Base-by-base conservation (phyloP, 2,888 invertebrate genomes). In the Drosophila hamatofila region DNA sequence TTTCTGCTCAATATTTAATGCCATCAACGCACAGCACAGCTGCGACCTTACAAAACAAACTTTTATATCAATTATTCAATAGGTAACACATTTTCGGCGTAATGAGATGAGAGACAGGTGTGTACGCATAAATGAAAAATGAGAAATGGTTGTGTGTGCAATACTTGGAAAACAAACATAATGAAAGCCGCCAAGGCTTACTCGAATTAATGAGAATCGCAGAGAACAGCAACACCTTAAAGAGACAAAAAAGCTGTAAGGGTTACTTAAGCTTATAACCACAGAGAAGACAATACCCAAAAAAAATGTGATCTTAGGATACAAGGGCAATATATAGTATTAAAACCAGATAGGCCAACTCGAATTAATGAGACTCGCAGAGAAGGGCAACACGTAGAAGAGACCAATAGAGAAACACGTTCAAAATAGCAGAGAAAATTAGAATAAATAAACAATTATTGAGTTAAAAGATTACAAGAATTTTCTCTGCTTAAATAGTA, bases 1-100 rank as follows among this genome's bases (percentile, higher is more conserved):
- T 30, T 21, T 21, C 18, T 4, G 55, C 9, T 16, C 14, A 56
- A 54, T 16, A 44, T 27, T 52, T 52, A 18, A 41, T 41, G 39
- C 6, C 25, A 25, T 14, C 39, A 18, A 14, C 27, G 14, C 18
- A 23, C 57, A 57, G 14, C 18, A 23, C 57, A 57, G 57, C 57
- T 57, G 57, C 4, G 57, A 23, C 23, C 25, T 33, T 44, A 21
- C 7, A 23, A 23, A 3, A 30, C 11, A 16, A 44, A 44, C 56
- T 56, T 44, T 33, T 44, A 23, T 33, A 56, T 56, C 12, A 23
- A 44, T 56, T 44, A 44, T 44, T 23, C 56, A 44, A 23, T 18
- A 33, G 42, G n/a, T 33, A 14, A 16, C 18, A 35, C 33, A 7
- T 23, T 44, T 44, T 33, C 12, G 21, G 33, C 9, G 16, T 21